Base-by-base conservation (phyloP, 1,140 invertebrate species). In the Leptinotarsa texana region DNA sequence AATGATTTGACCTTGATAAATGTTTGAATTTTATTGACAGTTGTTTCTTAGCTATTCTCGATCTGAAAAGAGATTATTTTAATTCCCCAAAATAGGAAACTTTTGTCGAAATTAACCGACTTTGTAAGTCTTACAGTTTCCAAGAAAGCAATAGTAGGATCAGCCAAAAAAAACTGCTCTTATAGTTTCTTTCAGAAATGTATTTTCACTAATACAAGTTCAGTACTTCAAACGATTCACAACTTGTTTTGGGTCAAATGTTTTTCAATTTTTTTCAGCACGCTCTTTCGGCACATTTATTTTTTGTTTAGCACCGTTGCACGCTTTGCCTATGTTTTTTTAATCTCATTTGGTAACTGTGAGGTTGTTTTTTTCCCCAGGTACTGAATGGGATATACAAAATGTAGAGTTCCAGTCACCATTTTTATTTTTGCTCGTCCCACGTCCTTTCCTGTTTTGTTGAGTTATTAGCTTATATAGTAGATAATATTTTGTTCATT, bases 261-360 rank as follows among this genome's bases (percentile, higher is more conserved):
- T 8, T 57, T 57, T 57, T 57, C 6, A 33, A 6, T 33, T 22
- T 65, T 65, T 65, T 65, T 65, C 63, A 65, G 68, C 33, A 47
- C n/a, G 33, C 48, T 69, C 49, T 51, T 42, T 24, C 21, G 11
- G 70, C 70, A 72, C 70, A 27, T 62, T 72, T 27, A 17, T 62
- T 72, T 63, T 63, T 15, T 48, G 47, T n/a, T 48, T 8, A 57
- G 73, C 73, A 75, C 74, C n/a, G 75, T 75, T 81, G 81, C 78
- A 83, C 81, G 79, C 81, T 82, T 78, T 78, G 79, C 77, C 82
- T 83, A 79, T 79, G 80, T 83, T 85, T 83, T 83, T 87, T 85
- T 93, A 95, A 95, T 95, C 93, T 95, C 93, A 94, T 94, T 92
- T 92, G 92, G 93, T 95, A 95, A 94, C 93, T 94, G 92, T 94